phyloP scores from a whole-genome alignment of 2,797 vertebrate genomes.

The Halcyon badia region DNA sequence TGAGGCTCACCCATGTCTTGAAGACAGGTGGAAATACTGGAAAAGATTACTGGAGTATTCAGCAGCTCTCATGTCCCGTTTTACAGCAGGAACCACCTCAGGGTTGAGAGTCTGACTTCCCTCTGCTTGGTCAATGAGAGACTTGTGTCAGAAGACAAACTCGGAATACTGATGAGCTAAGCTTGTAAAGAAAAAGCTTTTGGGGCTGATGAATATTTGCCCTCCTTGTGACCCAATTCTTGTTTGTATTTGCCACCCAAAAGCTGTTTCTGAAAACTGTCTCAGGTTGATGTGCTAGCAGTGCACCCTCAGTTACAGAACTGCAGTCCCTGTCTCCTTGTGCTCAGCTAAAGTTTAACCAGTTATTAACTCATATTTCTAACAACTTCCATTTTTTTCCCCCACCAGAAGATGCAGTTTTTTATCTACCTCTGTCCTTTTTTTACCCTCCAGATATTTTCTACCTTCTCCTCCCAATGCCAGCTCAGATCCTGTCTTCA shows the following conservation, averaged over 20 bases:
- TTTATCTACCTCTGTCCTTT: not conserved
- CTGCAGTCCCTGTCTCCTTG: not conserved
- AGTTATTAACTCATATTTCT: not conserved
- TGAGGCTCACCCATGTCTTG: not conserved
- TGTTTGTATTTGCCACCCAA: not conserved
- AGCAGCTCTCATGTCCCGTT: accelerated
- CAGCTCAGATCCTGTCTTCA: not conserved
- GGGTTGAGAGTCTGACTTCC: not conserved
- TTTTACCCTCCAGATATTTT: not conserved
- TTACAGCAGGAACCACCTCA: not conserved
- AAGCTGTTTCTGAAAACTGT: not conserved
- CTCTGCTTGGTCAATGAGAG: not conserved
- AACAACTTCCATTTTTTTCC: not conserved
- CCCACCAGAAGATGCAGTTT: not conserved
- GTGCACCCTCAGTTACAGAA: not conserved
- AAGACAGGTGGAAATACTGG: not conserved
- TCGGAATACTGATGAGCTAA: not conserved
- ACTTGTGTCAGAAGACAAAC: not conserved
- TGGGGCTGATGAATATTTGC: not conserved
- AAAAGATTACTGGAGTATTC: not conserved
- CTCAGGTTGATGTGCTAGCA: not conserved
- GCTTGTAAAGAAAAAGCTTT: not conserved
- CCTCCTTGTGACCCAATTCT: not conserved
- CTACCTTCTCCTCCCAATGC: not conserved
- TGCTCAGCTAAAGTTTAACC: not conserved